phyloP scores from a whole-genome alignment of 2,888 invertebrate genomes.

The Lacanobia wlatinum region DNA sequence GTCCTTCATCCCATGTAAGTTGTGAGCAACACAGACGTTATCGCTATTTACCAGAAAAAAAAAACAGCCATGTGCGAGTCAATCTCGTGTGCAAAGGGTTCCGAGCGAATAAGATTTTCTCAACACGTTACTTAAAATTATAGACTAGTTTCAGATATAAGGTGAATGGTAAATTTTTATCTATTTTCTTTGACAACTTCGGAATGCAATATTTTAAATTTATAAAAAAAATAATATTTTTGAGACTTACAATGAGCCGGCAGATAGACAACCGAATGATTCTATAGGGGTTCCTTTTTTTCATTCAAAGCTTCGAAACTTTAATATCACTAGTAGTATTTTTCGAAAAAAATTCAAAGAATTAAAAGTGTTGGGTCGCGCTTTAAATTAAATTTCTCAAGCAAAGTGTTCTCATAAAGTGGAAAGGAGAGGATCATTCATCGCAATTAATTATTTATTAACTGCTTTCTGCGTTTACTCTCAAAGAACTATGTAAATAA shows the following conservation, averaged over 20 bases:
- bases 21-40: not conserved
- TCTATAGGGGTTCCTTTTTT: no score
- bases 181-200: no score
- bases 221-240: no score
- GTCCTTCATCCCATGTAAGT: not conserved
- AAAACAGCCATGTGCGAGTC: not conserved
- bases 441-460: conserved; percentile 44
- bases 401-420: conserved; percentile 25
- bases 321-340: not conserved
- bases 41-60: not conserved
- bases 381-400: conserved; percentile 32
- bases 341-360: conserved; percentile 20
- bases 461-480: conserved; percentile 20
- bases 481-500: conserved; percentile 36
- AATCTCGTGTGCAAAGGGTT: no score
- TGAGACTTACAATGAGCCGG: no score
- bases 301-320: no score
- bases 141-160: no score
- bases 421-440: conserved; percentile 35
- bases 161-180: no score
- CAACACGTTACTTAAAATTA: no score
- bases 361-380: conserved; percentile 25
- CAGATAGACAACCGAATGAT: no score
- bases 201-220: no score
- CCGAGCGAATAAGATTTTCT: no score